Evolutionary conservation across 2,113 vertebrate genomes (phyloP).

Genomic region (Aptenodytes patagonicus): DNA sequence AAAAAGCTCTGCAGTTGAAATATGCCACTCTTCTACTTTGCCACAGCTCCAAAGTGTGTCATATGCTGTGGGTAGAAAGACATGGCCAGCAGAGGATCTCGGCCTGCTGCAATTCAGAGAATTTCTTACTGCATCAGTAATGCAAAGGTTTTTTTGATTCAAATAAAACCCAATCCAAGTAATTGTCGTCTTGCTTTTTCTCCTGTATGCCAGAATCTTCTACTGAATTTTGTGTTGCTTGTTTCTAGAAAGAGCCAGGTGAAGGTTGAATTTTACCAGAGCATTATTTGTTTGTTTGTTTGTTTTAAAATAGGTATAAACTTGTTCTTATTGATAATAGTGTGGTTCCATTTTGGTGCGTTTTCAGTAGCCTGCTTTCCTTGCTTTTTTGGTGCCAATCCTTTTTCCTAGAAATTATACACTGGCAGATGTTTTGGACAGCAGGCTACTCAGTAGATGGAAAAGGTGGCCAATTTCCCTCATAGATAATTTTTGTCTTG

Average conservation of each 20-base stretch:
- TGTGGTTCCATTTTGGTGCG: background rate
- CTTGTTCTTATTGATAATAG: background rate
- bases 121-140: background rate
- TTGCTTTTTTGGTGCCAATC: background rate
- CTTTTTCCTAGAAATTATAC: background rate
- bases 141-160: background rate
- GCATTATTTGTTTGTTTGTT: background rate
- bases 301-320: background rate
- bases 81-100: background rate
- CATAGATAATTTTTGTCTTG: background rate
- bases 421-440: constrained; percentile 23
- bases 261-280: background rate
- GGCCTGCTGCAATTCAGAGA: background rate
- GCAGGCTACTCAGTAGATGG: background rate
- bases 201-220: background rate
- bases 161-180: background rate
- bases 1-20: background rate
- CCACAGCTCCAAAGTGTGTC: background rate
- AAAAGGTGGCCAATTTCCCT: background rate
- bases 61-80: background rate
- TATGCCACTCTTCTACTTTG: background rate
- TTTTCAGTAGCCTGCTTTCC: background rate
- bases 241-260: background rate
- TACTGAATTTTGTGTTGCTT: background rate
- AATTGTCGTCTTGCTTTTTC: background rate